Base-by-base conservation (phyloP, 2,113 vertebrate species). In the Lycaon pictus region DNA sequence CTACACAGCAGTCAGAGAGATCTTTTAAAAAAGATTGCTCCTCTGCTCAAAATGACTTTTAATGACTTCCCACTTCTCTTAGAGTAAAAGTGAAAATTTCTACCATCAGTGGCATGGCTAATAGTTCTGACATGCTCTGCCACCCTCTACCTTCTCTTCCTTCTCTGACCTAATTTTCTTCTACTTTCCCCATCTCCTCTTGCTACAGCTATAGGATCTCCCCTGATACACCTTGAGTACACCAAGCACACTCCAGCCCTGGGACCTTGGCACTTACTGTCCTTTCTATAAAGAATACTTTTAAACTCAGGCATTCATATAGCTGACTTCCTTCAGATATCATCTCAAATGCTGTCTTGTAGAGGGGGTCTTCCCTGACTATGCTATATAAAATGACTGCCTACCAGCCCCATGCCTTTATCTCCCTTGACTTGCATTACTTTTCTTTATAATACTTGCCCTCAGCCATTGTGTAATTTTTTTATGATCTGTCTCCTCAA, bases 1-100 rank as follows among this genome's bases (percentile, higher is more conserved):
- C 65, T 63, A 74, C 35, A 48, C 1, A 87, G 56, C 56, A 51
- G 15, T 91, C 35, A 74, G 19, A 89, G 53, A 79, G 37, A 74
- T 76, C 37, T 90, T 93, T 93, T 71, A 7, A 22, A 94, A 77
- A 76, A 58, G 56, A 80, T 86, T 56, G 71, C 16, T 65, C 51
- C 32, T 95, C 29, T 89, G 32, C 81, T 93, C 74, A 88, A 92
- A 88, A 62, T 95, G 23, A 79, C 25, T 76, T 95, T 37, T 87
- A 90, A 13, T 27, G 2, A 65, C 72, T 74, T 74, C 23, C 9
- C 37, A 72, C 32, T 67, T 94, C 29, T 72, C 29, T 82, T 58
- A 72, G 15, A 90, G 77, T 93, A 81, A 76, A 83, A 62, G 4
- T 15, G 48, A 84, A 89, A 77, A 25, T 91, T 76, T 87, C 82